A percentile compares a stretch with the other conserved stretches of the same genome.
Evolutionary conservation across 2,797 vertebrate genomes (phyloP).

Genomic region (Amazonetta brasiliensis): DNA sequence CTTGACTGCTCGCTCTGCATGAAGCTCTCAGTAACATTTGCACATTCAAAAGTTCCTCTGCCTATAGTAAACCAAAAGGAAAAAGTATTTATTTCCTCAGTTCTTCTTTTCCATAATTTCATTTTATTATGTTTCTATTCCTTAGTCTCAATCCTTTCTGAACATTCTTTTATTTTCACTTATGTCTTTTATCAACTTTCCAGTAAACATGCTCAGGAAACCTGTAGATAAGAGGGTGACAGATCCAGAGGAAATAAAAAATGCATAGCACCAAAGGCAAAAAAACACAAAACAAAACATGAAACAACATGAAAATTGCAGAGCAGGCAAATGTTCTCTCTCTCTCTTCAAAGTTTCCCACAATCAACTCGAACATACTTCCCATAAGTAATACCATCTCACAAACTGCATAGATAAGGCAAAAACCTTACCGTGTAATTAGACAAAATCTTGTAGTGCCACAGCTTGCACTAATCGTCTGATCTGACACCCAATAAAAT

Average conservation of each 20-base stretch:
- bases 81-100: neutral
- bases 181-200: neutral
- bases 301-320: conserved; percentile 29
- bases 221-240: conserved; percentile 4
- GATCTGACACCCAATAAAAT: conserved; percentile 16
- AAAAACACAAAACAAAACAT: neutral
- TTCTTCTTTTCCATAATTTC: neutral
- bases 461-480: neutral
- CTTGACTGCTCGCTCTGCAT: neutral
- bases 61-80: neutral
- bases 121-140: neutral
- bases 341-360: neutral
- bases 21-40: neutral
- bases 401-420: neutral
- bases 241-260: conserved; percentile 39
- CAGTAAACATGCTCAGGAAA: conserved; percentile 32
- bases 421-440: conserved; percentile 27
- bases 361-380: neutral
- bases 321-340: neutral
- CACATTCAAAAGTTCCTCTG: neutral
- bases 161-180: neutral
- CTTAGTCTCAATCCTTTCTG: neutral
- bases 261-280: neutral
- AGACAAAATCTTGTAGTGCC: conserved; percentile 6
- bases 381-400: neutral